Base-by-base conservation (phyloP, 2,113 vertebrate genomes). In the Corydoras sp. region DNA sequence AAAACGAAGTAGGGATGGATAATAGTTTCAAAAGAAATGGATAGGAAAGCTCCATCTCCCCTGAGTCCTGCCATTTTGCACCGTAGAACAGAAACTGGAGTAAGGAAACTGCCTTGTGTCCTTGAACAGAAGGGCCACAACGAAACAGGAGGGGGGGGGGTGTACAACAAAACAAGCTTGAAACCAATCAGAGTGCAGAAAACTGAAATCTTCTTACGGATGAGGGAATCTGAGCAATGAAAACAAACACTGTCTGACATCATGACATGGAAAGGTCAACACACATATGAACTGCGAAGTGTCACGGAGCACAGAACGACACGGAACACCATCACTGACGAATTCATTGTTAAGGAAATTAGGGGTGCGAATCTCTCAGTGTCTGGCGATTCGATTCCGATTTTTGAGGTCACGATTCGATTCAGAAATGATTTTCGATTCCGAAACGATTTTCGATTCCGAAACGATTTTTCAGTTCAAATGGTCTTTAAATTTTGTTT, bases 111-210 rank as follows among this genome's bases (percentile, higher is more conserved):
- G 91, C 92, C 95, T 96, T 95, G 92, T 97, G 97, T 97, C 96
- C 95, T 97, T 98, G 96, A 98, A 92, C 95, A 98, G 96, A 94
- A 93, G 82, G 87, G 86, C 74, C 68, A 61, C 80, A 69, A 77
- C 83, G 80, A 76, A 77, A 51, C 32, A 67, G 75, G 59, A 2
- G 18, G 18, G 18, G 86, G 88, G 87, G 83, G 76, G 86, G 85
- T 87, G 90, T 90, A 74, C 85, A 89, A 89, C 77, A 65, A 87
- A 85, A 74, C 18, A 53, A 77, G 81, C 74, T 75, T 58, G 58
- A 69, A 70, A 13, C 66, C 35, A 48, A 32, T 35, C 51, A 68
- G n/a, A 43, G 55, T 50, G 62, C 68, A 74, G 43, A 49, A 61
- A 62, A 62, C n/a, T 13, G 10, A 51, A 49, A 54, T 67, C 64